Evolutionary conservation across 2,888 invertebrate genomes (phyloP), one percentile per base, ranked within the genome.

Genomic region (Erebia palarica): DNA sequence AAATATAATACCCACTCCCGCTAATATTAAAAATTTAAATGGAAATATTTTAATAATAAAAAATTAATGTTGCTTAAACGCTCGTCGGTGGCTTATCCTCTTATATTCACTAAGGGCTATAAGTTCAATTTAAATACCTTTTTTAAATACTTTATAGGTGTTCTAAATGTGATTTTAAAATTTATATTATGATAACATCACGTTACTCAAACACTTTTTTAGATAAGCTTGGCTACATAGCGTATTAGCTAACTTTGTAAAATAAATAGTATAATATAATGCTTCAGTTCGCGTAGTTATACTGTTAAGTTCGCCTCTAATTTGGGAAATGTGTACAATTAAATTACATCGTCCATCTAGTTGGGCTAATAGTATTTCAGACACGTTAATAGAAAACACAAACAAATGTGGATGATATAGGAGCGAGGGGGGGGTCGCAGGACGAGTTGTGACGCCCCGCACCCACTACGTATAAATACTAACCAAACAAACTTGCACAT

Each of bases 311-410:
- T 81, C 80, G 81, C 80, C 75, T 84, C 79, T 83, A 82, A 88
- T 86, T 85, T 78, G 73, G 81, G 76, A 80, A 84, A 87, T 83
- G 84, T 82, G 82, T 83, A 85, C 82, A 78, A 88, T 88, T 82
- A 82, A 88, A 89, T 89, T 86, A 90, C 84, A 83, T 83, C 84
- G 86, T 89, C 85, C 84, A 89, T 88, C 85, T 85, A 87, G 85
- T 82, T 78, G 78, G 79, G 82, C 83, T 87, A 88, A 89, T 88
- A 88, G 87, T 86, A 84, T 84, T 82, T 83, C 82, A 84, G 85
- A 86, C 84, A 88, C 82, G 87, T 87, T 90, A 89, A 90, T 90
- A 88, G 89, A 88, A 89, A 90, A 88, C 85, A 84, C 84, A 89
- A 89, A 88, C 86, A 85, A 87, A 87, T 86, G 84, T 80, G 73